These are phyloP conservation scores for Lagopus leucura DNA, from an alignment of 2,113 vertebrate species.

Conservation along the genomic window DNA sequence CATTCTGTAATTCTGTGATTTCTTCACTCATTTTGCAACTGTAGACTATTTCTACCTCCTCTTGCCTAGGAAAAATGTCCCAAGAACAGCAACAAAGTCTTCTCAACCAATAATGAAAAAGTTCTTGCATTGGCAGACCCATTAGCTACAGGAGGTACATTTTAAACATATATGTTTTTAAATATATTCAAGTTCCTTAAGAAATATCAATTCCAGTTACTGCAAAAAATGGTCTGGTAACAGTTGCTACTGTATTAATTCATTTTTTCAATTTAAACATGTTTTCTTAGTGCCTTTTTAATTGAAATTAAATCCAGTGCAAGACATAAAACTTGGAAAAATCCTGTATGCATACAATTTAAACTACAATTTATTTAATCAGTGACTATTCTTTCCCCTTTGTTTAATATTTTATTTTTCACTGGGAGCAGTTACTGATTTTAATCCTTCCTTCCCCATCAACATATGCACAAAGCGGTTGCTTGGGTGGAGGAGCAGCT, in stretches of 20 bases:
- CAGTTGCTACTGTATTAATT: neutral
- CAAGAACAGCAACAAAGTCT: neutral
- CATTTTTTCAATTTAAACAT: accelerated
- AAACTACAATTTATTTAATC: neutral
- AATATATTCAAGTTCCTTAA: neutral
- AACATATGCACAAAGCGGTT: neutral
- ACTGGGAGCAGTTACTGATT: neutral
- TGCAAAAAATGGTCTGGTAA: neutral
- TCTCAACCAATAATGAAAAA: neutral
- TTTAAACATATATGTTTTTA: neutral
- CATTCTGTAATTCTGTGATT: neutral
- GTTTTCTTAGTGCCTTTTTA: neutral
- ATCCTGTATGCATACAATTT: neutral
- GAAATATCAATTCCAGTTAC: neutral
- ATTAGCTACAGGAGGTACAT: neutral
- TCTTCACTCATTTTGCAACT: neutral
- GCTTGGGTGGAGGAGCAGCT: neutral
- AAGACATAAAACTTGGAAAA: neutral
- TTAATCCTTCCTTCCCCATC: neutral
- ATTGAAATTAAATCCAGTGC: neutral
- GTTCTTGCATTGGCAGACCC: neutral
- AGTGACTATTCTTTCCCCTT: neutral
- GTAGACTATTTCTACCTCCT: accelerated
- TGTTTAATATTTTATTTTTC: neutral
- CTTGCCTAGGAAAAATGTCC: accelerated